Evolutionary conservation across 2,113 vertebrate genomes (phyloP).

Genomic region (Erythrolamprus reginae): DNA sequence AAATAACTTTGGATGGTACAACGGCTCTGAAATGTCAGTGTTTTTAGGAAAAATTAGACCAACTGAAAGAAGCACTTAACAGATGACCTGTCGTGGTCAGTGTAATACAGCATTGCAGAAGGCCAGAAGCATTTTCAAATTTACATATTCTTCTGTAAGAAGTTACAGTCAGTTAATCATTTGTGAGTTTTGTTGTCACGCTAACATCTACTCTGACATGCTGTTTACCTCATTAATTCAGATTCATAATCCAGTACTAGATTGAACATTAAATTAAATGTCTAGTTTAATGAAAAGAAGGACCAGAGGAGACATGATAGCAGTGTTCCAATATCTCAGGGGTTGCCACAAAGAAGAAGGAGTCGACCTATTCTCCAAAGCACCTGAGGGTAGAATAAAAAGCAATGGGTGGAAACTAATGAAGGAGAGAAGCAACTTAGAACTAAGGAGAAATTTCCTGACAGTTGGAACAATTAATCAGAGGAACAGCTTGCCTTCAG

Average conservation of each 20-base stretch:
- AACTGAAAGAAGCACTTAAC: accelerated
- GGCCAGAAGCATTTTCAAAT: neutral
- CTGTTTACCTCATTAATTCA: neutral
- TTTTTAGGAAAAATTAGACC: accelerated
- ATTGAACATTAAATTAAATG: too few relatives aligned
- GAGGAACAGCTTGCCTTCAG: too few relatives aligned
- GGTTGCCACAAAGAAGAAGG: too few relatives aligned
- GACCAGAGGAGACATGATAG: too few relatives aligned
- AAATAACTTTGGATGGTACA: neutral
- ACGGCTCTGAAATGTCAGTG: neutral
- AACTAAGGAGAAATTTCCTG: too few relatives aligned
- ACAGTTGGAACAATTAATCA: too few relatives aligned
- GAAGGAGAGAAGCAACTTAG: too few relatives aligned
- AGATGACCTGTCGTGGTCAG: neutral
- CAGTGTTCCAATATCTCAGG: too few relatives aligned
- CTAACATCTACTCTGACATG: neutral
- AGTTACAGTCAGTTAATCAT: neutral
- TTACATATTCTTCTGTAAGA: neutral
- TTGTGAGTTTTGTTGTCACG: neutral
- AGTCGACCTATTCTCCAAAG: too few relatives aligned
- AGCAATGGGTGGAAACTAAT: too few relatives aligned
- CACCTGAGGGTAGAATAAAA: too few relatives aligned
- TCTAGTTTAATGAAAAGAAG: too few relatives aligned
- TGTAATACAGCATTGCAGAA: neutral
- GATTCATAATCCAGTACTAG: neutral